A percentile compares a stretch with the other conserved stretches of the same genome.
Evolutionary conservation across 2,797 vertebrate genomes (phyloP).

Genomic region (Octomys mimax): DNA sequence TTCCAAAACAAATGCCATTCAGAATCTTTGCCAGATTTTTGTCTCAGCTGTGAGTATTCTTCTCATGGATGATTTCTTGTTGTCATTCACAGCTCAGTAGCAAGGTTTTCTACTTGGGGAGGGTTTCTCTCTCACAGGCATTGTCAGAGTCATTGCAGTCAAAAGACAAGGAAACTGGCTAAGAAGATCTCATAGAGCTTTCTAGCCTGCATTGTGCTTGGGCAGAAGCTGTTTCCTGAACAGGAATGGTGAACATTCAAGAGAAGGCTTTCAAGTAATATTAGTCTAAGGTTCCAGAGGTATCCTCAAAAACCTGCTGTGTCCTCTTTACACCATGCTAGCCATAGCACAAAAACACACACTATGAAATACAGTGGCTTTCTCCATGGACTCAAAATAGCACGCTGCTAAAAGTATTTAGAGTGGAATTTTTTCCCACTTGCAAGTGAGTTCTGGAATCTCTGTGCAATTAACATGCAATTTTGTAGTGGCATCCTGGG

Average conservation of each 20-base stretch:
- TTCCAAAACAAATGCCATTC: not conserved
- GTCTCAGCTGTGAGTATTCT: not conserved
- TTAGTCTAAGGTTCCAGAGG: not conserved
- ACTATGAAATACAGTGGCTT: constrained; percentile 75
- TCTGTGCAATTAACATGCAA: constrained; percentile 61
- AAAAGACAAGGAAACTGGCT: not conserved
- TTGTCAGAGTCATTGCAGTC: not conserved
- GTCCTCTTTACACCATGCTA: not conserved
- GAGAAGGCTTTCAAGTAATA: not conserved
- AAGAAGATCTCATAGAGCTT: no score
- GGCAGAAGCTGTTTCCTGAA: not conserved
- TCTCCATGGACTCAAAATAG: constrained; percentile 67
- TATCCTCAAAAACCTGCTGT: not conserved
- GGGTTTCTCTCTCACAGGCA: not conserved
- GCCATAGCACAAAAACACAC: not conserved
- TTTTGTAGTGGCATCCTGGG: constrained; percentile 78
- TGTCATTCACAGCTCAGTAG: not conserved
- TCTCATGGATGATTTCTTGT: not conserved
- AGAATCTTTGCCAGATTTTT: not conserved
- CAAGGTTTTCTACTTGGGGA: not conserved
- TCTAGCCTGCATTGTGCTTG: not conserved
- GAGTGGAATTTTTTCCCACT: constrained; percentile 57
- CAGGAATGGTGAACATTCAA: not conserved
- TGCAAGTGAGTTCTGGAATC: constrained; percentile 67
- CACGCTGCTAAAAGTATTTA: constrained; percentile 70